Conservation (phyloP, 2,113 vertebrate species). For the Leptosomus discolor region DNA sequence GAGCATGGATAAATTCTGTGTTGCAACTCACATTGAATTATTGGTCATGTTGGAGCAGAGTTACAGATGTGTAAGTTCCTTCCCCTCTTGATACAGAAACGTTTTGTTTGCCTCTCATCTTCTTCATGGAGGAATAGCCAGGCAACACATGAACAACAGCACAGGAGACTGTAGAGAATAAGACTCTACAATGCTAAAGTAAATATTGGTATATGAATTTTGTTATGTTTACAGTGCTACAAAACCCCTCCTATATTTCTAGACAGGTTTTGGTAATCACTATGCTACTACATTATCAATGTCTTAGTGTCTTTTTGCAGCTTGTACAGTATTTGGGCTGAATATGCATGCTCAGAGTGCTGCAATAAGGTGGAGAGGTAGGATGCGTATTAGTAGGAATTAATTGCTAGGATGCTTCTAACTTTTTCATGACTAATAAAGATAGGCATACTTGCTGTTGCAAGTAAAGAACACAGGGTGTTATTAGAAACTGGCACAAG, state of each 20-base stretch:
- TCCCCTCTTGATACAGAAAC: background rate
- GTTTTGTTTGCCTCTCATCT: background rate
- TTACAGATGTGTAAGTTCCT: background rate
- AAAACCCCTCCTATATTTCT: background rate
- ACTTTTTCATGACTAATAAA: slow-evolving; percentile 40
- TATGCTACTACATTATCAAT: background rate
- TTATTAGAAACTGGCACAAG: slow-evolving; percentile 43
- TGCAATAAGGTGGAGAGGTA: background rate
- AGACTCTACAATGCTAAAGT: background rate
- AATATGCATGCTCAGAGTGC: background rate
- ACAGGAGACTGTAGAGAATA: background rate
- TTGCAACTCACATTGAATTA: background rate
- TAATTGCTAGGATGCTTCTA: slow-evolving; percentile 34
- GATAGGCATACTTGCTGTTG: slow-evolving; percentile 40
- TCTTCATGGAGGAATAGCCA: background rate
- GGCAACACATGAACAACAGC: background rate
- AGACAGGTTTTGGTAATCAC: background rate
- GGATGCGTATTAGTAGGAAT: background rate
- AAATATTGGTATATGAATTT: background rate
- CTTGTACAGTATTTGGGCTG: background rate
- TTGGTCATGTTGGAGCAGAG: background rate
- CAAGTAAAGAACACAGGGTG: slow-evolving; percentile 38
- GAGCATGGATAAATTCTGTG: background rate
- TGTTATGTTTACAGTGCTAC: background rate
- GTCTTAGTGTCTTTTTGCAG: background rate